Base-by-base conservation (phyloP, 2,113 vertebrate species). In the Melanocharis versteri region DNA sequence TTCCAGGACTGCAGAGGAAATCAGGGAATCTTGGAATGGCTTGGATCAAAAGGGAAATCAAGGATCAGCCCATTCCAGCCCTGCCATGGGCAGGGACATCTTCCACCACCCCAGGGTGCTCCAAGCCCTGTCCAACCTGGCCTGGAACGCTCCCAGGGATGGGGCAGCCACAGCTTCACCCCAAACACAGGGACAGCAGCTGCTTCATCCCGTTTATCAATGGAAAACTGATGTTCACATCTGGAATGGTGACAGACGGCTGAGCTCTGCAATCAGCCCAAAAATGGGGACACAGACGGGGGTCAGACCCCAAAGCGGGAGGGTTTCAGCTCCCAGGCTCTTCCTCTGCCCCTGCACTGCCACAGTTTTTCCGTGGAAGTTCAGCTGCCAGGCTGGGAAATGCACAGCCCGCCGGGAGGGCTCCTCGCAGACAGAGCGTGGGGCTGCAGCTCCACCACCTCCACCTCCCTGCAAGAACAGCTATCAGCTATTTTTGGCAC, bases 211-310 rank as follows among this genome's bases (percentile, higher is more conserved):
- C 27, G 1, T 15, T 50, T 2, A 10, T 6, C 45, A 1, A 1
- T n/a, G 22, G 5, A 31, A 51, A 3, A 6, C 77, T 5, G 58
- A 23, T 20, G 53, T 31, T 30, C 56, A 21, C 83, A 42, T 1
- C 64, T 3, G 22, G 30, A 54, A 31, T 0, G 6, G 15, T 5
- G 4, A 11, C 1, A 14, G 10, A 37, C 0, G 5, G 4, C 56
- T 0, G 17, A 23, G n/a, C 5, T 12, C 57, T 23, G 71, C 7
- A 3, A 5, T 1, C 28, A 44, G 61, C 37, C 73, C 7, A 14
- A 15, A 65, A 60, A n/a, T 0, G 10, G 70, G 66, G 10, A 17
- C 54, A 4, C 2, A 11, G 22, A 26, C 0, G 0, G 40, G 54
- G 42, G 6, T 17, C 22, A n/a, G 68, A 31, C 30, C 35, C 76